phyloP scores from a whole-genome alignment of 2,888 invertebrate genomes.

The Drosophila formosana region DNA sequence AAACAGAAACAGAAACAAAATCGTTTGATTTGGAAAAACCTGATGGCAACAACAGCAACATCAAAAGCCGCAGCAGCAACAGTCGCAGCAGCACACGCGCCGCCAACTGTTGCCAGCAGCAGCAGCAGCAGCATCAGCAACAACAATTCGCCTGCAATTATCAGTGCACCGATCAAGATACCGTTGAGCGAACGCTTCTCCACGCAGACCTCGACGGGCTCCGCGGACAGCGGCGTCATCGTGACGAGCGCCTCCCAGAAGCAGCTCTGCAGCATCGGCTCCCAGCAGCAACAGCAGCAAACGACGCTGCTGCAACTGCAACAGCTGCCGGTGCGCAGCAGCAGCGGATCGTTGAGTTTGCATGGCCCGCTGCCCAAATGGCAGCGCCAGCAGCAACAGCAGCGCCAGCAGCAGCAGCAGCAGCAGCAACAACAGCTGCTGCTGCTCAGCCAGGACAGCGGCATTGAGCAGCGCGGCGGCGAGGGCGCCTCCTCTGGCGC shows the following conservation, averaged over 20 bases:
- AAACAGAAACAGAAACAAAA: slow-evolving; percentile 5
- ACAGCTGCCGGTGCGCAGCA: slow-evolving; percentile 75
- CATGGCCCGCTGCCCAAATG: slow-evolving; percentile 74
- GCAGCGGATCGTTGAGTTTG: slow-evolving; percentile 80
- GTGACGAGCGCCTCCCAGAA: slow-evolving; percentile 65
- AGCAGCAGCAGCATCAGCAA: slow-evolving; percentile 35
- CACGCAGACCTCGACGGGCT: slow-evolving; percentile 83
- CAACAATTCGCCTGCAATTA: slow-evolving; percentile 47
- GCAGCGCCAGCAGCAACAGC: slow-evolving; percentile 51
- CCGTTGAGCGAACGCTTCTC: slow-evolving; percentile 82
- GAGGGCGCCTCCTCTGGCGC: slow-evolving; percentile 36
- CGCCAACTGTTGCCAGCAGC: slow-evolving; percentile 27
- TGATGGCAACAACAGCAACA: slow-evolving; percentile 80
- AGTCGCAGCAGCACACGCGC: slow-evolving; percentile 31
- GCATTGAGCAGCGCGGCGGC: slow-evolving; percentile 81
- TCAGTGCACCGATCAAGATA: slow-evolving; percentile 82
- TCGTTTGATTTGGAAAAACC: slow-evolving; percentile 56
- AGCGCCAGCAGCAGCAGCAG: slow-evolving; percentile 31
- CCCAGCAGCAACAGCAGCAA: slow-evolving; percentile 54
- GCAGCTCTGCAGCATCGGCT: slow-evolving; percentile 47
- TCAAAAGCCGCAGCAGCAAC: slow-evolving; percentile 48
- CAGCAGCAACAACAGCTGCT: slow-evolving; percentile 49
- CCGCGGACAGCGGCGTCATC: slow-evolving; percentile 83
- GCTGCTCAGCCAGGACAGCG: slow-evolving; percentile 84
- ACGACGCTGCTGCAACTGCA: slow-evolving; percentile 62